Base-by-base conservation (phyloP, 2,797 vertebrate genomes). In the Oophaga sylvatica region DNA sequence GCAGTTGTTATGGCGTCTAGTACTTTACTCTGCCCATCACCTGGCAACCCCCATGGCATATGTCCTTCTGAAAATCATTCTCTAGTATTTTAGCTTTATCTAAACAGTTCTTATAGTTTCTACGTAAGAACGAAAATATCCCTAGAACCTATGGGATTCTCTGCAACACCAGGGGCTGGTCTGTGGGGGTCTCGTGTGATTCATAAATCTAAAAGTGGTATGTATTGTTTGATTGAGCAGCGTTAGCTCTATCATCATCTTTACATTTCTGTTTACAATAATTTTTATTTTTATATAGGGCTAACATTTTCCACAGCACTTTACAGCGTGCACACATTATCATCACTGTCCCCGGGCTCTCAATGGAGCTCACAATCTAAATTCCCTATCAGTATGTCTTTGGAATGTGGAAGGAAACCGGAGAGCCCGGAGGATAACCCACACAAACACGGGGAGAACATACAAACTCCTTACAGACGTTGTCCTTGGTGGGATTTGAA, bases 1-100 rank as follows among this genome's bases (percentile, higher is more conserved):
- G n/a, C 80, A 67, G 57, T 87, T 81, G 79, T 62, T 81, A 63
- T 77, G 29, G 35, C 26, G 20, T 60, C 68, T 57, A 17, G 19
- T 68, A 31, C n/a, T 83, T 16, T 57, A 56, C 31, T 60, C 26
- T 19, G 84, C 31, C 35, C 45, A 78, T 73, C 86, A 87, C 86
- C 86, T 87, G 86, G 63, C 57, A 35, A 59, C 60, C 60, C 57
- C 16, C 26, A 16, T 63, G 35, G 29, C 71, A 77, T 77, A 84
- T 75, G 71, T 63, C 68, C 35, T 76, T 48, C 48, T 71, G 5
- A 31, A 45, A 71, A 68, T 17, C 35, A 78, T 31, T 31, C n/a
- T 10, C 9, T 13, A 59, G 31, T n/a, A 22, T 81, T 84, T 78
- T 9, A 45, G 12, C 2, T 48, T 5, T 45, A 48, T n/a, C 35